Conservation (phyloP, 2,888 invertebrate genomes). For the Conus canariensis region DNA sequence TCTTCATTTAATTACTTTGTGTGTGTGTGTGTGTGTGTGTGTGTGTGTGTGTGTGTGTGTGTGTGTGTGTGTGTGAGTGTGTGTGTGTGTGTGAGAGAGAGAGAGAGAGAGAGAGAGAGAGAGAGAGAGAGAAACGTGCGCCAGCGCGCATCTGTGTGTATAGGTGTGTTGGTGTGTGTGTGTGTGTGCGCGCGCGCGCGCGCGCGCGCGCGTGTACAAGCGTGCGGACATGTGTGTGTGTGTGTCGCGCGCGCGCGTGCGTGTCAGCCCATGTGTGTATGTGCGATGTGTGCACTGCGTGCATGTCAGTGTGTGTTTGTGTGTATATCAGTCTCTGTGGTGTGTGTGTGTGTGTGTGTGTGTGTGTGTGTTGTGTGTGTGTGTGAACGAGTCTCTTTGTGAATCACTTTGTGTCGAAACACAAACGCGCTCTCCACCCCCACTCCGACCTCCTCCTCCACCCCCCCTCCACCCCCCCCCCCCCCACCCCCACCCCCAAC, state of each 20-base stretch:
- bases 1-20: too few relatives aligned
- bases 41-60: not conserved
- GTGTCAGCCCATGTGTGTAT: not conserved
- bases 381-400: too few relatives aligned
- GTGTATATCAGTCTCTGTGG: too few relatives aligned
- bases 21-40: not conserved
- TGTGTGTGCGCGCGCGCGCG: not conserved
- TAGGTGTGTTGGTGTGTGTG: not conserved
- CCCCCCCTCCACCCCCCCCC: not conserved
- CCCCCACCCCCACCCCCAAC: too few relatives aligned
- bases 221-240: not conserved
- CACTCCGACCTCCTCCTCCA: not conserved
- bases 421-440: not conserved
- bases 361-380: too few relatives aligned
- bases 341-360: too few relatives aligned
- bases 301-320: too few relatives aligned
- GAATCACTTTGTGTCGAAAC: too few relatives aligned
- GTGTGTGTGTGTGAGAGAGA: too few relatives aligned
- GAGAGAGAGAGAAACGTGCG: too few relatives aligned
- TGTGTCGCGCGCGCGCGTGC: not conserved
- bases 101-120: too few relatives aligned
- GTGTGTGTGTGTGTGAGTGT: too few relatives aligned
- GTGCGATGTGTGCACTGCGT: not conserved
- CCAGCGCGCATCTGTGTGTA: not conserved
- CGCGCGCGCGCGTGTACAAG: not conserved